These are phyloP conservation scores for Apotomis capreana DNA, from an alignment of 2,888 invertebrate genomes.

Conservation along the genomic window DNA sequence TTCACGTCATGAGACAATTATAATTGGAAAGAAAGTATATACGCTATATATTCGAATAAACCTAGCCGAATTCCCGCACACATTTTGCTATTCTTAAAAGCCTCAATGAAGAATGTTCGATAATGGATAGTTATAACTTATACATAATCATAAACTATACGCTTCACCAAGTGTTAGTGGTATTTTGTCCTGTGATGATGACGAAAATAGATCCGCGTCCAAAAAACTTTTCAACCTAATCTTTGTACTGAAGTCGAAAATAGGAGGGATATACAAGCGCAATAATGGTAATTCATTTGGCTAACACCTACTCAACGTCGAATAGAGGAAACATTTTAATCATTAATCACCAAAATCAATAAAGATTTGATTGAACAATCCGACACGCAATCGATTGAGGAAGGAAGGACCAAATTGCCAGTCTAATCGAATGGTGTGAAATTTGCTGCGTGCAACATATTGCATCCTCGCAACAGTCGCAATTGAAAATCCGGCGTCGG, in stretches of 20 bases:
- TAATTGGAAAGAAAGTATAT: neutral
- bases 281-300: neutral
- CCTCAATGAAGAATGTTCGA: no score
- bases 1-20: slow-evolving; percentile 1
- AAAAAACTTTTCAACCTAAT: neutral
- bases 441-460: slow-evolving; percentile 4
- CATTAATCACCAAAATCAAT: neutral
- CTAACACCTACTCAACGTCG: neutral
- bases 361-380: slow-evolving; percentile 15
- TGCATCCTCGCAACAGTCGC: neutral
- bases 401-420: slow-evolving; percentile 26
- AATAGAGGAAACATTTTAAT: slow-evolving; percentile 11
- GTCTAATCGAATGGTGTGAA: slow-evolving; percentile 11
- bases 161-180: no score
- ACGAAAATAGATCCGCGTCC: no score
- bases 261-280: neutral
- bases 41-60: no score
- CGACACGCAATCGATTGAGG: slow-evolving; percentile 11
- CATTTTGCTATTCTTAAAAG: no score
- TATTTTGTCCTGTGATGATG: no score
- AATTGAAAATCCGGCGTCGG: neutral
- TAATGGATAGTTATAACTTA: no score
- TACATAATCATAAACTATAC: no score
- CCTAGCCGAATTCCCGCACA: no score
- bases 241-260: neutral